Evolutionary conservation across 2,797 vertebrate genomes (phyloP).

Genomic region (Lepus townsendii): DNA sequence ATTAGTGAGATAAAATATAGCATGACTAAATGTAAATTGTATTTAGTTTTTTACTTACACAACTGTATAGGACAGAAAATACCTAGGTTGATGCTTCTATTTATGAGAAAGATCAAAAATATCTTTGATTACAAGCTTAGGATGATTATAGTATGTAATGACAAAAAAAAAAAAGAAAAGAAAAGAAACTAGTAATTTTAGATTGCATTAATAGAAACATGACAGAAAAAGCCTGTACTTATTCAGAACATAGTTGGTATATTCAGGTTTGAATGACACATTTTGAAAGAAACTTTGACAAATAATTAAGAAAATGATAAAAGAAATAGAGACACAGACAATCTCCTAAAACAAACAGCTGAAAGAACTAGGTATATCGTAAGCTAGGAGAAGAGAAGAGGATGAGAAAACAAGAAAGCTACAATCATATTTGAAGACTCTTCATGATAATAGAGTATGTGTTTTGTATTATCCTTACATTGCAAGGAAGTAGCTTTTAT

Average conservation of each 20-base stretch:
- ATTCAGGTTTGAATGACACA: conserved; percentile 53
- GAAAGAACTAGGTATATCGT: conserved; percentile 46
- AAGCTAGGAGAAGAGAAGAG: conserved; percentile 21
- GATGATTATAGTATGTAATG: background rate
- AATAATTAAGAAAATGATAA: conserved; percentile 38
- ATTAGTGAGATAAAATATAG: conserved; percentile 43
- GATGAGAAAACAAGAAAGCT: background rate
- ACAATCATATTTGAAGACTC: conserved; percentile 7
- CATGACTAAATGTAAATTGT: conserved; percentile 38
- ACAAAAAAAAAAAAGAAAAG: background rate
- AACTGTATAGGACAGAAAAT: conserved; percentile 3
- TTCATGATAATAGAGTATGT: background rate
- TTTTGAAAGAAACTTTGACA: conserved; percentile 54
- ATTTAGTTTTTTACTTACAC: background rate
- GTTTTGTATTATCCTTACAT: conserved; percentile 25
- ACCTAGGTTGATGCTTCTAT: background rate
- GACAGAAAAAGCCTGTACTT: conserved; percentile 40
- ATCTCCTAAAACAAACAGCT: background rate
- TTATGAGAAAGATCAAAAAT: conserved; percentile 26
- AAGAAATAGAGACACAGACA: conserved; percentile 10
- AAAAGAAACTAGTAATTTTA: too few relatives aligned
- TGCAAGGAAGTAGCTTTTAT: conserved; percentile 17
- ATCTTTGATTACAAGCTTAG: too few relatives aligned
- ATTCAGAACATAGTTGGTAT: conserved; percentile 39
- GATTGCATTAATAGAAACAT: conserved; percentile 20